Evolutionary conservation across 2,888 invertebrate genomes (phyloP), one percentile per base, ranked within the genome.

Genomic region (Antitype chi): DNA sequence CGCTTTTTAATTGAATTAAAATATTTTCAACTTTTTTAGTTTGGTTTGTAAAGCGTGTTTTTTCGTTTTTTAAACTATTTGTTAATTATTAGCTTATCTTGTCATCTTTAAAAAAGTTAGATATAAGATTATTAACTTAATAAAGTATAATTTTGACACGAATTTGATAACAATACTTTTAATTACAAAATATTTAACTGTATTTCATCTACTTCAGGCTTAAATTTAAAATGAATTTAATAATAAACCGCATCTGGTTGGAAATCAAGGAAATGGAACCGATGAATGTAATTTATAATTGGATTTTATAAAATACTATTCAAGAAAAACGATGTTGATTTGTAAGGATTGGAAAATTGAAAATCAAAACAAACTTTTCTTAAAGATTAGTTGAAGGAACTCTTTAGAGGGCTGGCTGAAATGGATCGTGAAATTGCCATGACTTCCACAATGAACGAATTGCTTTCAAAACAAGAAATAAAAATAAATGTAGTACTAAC

Each of bases 391-490:
- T 71, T 49, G n/a, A 63, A 59, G 7, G 23, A 74, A 67, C 38
- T 38, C 43, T 69, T 55, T 20, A 55, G 15, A 67, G 52, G 17
- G 17, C 6, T 49, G 53, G 17, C 53, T 59, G 60, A 57, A 85
- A 47, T 25, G n/a, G n/a, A 85, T 71, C 60, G 68, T 80, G 52
- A 74, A 85, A 71, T 71, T 15, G 23, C 13, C 23, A 66, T 70
- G 69, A 55, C 74, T 60, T 60, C 8, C 32, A 80, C 69, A 84
- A 73, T 79, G 9, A n/a, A 79, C 23, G 64, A 62, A 73, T n/a
- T 84, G n/a, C 47, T 74, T 63, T n/a, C 7, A 71, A 52, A 71
- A 74, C 0, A 69, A 67, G 28, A 73, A 68, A 8, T 43, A 25
- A 38, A 80, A 85, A 55, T 59, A 55, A 62, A 69, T 47, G 63